Conservation (phyloP, 2,113 vertebrate genomes). For the Mungos mungo region DNA sequence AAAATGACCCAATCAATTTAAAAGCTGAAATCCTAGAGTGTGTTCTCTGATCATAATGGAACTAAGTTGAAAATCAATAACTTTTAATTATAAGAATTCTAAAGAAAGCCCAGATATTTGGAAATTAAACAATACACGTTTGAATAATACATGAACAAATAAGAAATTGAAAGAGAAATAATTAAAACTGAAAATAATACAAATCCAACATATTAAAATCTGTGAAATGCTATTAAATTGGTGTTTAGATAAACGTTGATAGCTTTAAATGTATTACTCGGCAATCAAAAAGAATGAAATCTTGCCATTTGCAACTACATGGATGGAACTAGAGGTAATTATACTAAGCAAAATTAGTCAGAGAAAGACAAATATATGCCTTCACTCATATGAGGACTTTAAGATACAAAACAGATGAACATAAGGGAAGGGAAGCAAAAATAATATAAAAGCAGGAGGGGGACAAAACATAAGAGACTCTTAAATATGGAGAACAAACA, state of each 20-base stretch:
- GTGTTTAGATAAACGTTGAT: not conserved
- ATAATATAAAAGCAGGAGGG: no score
- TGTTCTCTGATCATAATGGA: not conserved
- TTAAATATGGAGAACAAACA: no score
- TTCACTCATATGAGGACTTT: no score
- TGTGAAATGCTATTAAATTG: not conserved
- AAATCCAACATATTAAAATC: not conserved
- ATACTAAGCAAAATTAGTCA: no score
- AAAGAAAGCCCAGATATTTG: constrained; percentile 3
- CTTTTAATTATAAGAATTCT: not conserved
- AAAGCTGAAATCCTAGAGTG: constrained; percentile 5
- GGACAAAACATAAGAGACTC: no score
- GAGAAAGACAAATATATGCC: no score
- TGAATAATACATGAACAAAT: not conserved
- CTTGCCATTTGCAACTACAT: no score
- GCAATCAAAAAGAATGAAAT: no score
- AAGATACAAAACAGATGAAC: no score
- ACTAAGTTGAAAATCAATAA: not conserved
- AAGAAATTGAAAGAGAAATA: constrained; percentile 45
- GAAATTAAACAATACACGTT: not conserved
- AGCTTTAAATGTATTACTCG: not conserved
- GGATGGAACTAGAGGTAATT: no score
- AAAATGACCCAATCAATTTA: not conserved
- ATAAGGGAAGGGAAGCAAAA: no score
- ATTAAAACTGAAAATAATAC: not conserved